Evolutionary conservation across 92 coral and sea anemone genomes (phyloP), one percentile per base, ranked within the genome.

Genomic region (Porites lobata): DNA sequence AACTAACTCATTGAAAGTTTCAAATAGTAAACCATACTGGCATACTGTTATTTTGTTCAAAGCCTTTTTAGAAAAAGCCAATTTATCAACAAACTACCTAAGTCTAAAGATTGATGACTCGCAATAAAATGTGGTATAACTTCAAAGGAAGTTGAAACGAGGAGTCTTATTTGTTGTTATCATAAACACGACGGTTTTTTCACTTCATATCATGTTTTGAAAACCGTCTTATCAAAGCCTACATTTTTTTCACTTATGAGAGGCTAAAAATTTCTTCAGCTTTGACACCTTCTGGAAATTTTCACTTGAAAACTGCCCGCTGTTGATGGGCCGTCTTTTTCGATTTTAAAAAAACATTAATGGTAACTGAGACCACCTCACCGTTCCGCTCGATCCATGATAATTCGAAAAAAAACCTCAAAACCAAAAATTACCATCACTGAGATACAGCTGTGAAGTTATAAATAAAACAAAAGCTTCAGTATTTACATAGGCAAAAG

Each of bases 371-470:
- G 13, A 56, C 15, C 15, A 14, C 15, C 11, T 63, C 54, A 61
- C 3, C 72, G 72, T 54, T 84, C 80, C 13, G 24, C 70, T 81
- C 38, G 8, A 19, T 59, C 24, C 50, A 8, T 47, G 18, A 73
- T 38, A 3, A 38, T 38, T 38, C 74, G 61, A 63, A 65, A 47
- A 50, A 75, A 43, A 11, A 62, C 8, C 65, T 8, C 8, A 73
- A 64, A 14, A 50, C 62, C 47, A 65, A 66, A 80, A 78, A 85
- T 85, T 85, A 85, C 77, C 89, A 85, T 67, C 53, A 43, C 2
- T 76, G 76, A 32, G 66, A 11, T 54, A 68, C 89, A 85, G 76
- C 89, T 85, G 89, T 69, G 83, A 67, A 24, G 18, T 76, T 66
- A 85, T 76, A 53, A 85, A 85, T 85, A 65, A 85, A 65, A 76